Percentiles rank a stretch among this genome's conserved stretches.
Conservation (phyloP, 1,140 invertebrate genomes). For the Olivierus martensii region DNA sequence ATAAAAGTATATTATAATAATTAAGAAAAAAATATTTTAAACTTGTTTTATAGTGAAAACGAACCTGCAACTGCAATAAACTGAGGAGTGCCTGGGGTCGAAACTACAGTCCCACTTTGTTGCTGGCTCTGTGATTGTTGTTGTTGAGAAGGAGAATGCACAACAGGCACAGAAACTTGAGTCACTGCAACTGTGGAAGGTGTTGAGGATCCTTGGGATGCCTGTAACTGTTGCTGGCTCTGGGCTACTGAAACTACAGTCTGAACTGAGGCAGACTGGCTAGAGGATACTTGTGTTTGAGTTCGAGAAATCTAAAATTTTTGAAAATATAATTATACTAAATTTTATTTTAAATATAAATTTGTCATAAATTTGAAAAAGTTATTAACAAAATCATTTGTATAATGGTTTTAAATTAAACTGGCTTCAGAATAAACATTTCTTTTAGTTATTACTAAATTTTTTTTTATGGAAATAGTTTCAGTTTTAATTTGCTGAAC, state of each 20-base stretch:
- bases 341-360: too few relatives aligned
- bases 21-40: too few relatives aligned
- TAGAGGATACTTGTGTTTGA: neutral
- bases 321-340: too few relatives aligned
- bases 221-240: neutral
- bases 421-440: too few relatives aligned
- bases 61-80: conserved; percentile 15
- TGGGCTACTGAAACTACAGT: neutral
- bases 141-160: conserved; percentile 3
- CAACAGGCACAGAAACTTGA: conserved; percentile 1
- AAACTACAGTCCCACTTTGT: conserved; percentile 5
- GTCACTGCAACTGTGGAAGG: conserved; percentile 1
- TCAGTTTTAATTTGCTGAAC: too few relatives aligned
- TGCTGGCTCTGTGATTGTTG: conserved; percentile 2
- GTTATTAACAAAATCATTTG: too few relatives aligned
- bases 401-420: too few relatives aligned
- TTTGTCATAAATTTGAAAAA: too few relatives aligned
- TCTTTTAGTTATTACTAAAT: too few relatives aligned
- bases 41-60: too few relatives aligned
- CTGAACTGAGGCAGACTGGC: neutral
- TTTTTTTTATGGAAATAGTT: too few relatives aligned
- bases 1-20: too few relatives aligned
- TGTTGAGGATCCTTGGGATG: neutral
- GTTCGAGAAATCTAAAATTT: neutral
- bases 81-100: conserved; percentile 1